Percentiles rank a stretch among this genome's conserved stretches.
Evolutionary conservation across 2,113 vertebrate genomes (phyloP).

Genomic region (Bos indicus): DNA sequence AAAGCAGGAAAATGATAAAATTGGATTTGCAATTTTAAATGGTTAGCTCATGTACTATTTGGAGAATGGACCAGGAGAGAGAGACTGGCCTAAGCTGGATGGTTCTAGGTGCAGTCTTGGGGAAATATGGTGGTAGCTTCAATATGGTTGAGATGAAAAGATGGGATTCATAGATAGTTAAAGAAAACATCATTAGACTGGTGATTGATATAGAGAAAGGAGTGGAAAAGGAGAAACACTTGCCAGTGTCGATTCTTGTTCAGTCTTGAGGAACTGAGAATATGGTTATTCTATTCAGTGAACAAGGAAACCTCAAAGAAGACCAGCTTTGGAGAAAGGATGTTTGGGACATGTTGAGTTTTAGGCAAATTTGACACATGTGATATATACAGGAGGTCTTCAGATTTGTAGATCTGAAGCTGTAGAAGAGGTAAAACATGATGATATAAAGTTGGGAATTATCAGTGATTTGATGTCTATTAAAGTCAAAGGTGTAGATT

Average conservation of each 20-base stretch:
- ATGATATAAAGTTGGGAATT: background rate
- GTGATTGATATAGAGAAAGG: background rate
- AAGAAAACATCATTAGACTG: background rate
- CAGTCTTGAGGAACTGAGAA: background rate
- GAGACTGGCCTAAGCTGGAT: background rate
- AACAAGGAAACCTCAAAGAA: background rate
- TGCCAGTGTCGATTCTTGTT: background rate
- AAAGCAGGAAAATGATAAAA: background rate
- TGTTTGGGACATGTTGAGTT: background rate
- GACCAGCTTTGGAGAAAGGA: background rate
- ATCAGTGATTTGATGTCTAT: background rate
- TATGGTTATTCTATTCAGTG: background rate
- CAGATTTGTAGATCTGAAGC: background rate
- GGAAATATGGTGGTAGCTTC: background rate
- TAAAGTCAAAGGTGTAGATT: background rate
- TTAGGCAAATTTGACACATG: background rate
- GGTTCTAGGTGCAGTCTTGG: background rate
- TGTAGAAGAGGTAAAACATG: background rate
- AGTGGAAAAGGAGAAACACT: background rate
- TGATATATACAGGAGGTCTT: background rate
- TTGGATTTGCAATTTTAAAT: background rate
- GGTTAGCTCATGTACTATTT: background rate
- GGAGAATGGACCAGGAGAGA: background rate
- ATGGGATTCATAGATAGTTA: background rate
- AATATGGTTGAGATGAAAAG: background rate